Evolutionary conservation across 2,113 vertebrate genomes (phyloP), one percentile per base, ranked within the genome.

Genomic region (Centrocercus urophasianus): DNA sequence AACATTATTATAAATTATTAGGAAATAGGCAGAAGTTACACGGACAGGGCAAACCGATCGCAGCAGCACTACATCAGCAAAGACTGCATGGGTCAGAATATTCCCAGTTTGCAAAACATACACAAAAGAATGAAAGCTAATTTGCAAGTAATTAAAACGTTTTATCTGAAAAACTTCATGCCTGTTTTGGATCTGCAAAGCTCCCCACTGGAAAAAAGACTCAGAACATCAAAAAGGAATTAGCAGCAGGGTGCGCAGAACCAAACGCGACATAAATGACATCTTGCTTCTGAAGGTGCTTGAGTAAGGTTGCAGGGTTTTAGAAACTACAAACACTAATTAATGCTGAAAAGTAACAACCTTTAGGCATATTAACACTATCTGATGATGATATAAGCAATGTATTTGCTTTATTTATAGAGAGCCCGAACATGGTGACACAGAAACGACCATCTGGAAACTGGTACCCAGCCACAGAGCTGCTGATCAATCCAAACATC

Each of bases 121-220:
- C 13, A 3, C 18, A 60, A 38, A 74, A 42, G 30, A 73, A 69
- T 3, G 21, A 80, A 42, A 48, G 30, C 76, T 17, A 66, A 80
- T 22, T 83, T 32, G 63, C 36, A 88, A 83, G 43, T 38, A 64
- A 86, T 74, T 80, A 84, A 93, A 74, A 77, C 4, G 18, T 32
- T 56, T 25, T 30, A 85, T 52, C 67, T 66, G 78, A 83, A 70
- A 72, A 59, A 63, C 65, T 52, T 63, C 75, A 13, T 4, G 88
- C 60, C 76, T 77, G 88, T 30, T 91, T 94, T 74, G 77, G 48
- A 94, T 63, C 67, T 85, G 83, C 69, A 83, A 54, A 93, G 85
- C 92, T 96, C 75, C 60, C 85, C 17, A 17, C 59, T 66, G 88
- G 92, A 91, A 94, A 70, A 94, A 85, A 11, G 24, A 86, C 40